Evolutionary conservation across 2,113 vertebrate species (phyloP).

Genomic region (Pica pica): DNA sequence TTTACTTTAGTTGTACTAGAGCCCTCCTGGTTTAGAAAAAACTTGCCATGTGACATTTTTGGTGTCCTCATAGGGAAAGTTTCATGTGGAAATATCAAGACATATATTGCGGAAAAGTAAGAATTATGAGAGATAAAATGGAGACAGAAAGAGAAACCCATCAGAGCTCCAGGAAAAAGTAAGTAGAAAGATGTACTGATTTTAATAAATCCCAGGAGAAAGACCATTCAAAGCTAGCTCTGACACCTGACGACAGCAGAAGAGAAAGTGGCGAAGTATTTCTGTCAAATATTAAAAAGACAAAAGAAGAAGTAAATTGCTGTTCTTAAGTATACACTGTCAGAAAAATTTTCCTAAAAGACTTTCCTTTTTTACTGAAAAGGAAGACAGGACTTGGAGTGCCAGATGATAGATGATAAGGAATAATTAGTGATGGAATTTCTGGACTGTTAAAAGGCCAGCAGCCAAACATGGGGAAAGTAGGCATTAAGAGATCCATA

Average conservation of each 20-base stretch:
- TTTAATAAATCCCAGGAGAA: slow-evolving; percentile 29
- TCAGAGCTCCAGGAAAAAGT: not conserved
- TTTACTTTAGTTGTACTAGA: not conserved
- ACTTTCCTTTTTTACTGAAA: not conserved
- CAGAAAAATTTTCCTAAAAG: not conserved
- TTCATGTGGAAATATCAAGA: not conserved
- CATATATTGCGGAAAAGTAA: not conserved
- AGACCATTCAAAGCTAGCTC: not conserved
- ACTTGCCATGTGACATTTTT: not conserved
- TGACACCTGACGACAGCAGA: slow-evolving; percentile 17
- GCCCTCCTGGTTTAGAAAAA: not conserved
- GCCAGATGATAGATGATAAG: not conserved
- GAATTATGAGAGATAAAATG: not conserved
- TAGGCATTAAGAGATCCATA: not conserved
- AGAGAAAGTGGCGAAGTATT: slow-evolving; percentile 8
- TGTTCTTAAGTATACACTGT: not conserved
- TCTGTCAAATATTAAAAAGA: slow-evolving; percentile 22
- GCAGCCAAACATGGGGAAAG: not conserved
- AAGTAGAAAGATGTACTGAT: not conserved
- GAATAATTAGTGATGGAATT: not conserved
- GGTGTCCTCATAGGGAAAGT: not conserved
- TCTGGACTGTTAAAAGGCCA: not conserved
- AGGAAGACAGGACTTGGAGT: not conserved
- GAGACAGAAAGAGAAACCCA: not conserved
- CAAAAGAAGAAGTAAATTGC: not conserved